phyloP scores from a whole-genome alignment of 2,113 vertebrate genomes.

The Spilogale gracilis region DNA sequence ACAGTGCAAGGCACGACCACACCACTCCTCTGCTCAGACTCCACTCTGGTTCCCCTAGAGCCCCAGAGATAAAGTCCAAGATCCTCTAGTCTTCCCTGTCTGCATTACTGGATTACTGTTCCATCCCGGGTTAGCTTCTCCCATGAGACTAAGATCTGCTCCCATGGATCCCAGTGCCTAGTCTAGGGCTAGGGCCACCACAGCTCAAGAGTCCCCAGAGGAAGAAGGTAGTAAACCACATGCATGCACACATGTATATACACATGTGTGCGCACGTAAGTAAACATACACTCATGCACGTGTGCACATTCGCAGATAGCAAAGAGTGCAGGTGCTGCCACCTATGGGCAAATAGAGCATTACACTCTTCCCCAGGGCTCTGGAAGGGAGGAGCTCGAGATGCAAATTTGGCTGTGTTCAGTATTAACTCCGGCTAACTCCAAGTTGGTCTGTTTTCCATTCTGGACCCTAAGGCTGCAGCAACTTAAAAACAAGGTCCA shows the following conservation, averaged over 20 bases:
- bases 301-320: not conserved
- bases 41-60: not conserved
- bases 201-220: not conserved
- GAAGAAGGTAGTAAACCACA: not conserved
- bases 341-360: conserved; percentile 49
- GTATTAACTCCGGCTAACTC: not conserved
- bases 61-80: not conserved
- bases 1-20: not conserved
- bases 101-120: not conserved
- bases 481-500: conserved; percentile 33
- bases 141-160: not conserved
- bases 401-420: not conserved
- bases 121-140: not conserved
- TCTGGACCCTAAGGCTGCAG: not conserved
- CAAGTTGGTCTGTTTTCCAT: not conserved
- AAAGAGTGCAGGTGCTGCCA: conserved; percentile 66
- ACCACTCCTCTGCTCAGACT: not conserved
- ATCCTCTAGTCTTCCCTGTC: not conserved
- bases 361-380: not conserved
- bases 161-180: not conserved
- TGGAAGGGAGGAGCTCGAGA: not conserved
- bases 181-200: too few species aligned
- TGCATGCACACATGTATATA: not conserved
- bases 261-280: not conserved
- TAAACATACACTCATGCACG: accelerated